Percentiles rank a stretch among this genome's conserved stretches.
Conservation (phyloP, 2,888 invertebrate species). For the Nymphalis c-album region DNA sequence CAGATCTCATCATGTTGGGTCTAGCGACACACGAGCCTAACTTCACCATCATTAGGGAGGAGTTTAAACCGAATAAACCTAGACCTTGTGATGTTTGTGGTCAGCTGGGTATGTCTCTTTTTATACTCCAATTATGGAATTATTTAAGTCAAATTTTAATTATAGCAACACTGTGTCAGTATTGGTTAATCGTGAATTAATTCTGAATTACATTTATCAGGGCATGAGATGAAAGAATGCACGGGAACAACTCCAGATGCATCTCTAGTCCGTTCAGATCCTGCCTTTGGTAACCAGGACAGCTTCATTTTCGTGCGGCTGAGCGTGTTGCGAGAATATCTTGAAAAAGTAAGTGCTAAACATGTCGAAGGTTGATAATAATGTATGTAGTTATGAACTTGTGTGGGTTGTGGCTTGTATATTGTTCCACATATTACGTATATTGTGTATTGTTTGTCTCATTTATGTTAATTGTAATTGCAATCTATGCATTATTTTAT, state of each 20-base stretch:
- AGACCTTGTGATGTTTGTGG: constrained; percentile 98
- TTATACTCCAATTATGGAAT: too few relatives aligned
- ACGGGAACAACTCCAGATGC: constrained; percentile 85
- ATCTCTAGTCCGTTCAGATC: constrained; percentile 81
- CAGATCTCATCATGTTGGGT: constrained; percentile 98
- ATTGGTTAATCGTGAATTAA: neutral
- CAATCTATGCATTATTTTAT: too few relatives aligned
- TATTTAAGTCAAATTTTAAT: too few relatives aligned
- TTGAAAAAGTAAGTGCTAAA: constrained; percentile 66
- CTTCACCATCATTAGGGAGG: constrained; percentile 99
- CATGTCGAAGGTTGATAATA: too few relatives aligned
- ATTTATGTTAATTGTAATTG: too few relatives aligned
- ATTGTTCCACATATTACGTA: too few relatives aligned
- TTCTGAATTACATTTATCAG: constrained; percentile 56
- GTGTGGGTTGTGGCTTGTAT: too few relatives aligned
- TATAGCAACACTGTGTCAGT: too few relatives aligned
- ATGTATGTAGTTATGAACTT: too few relatives aligned
- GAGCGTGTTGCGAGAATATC: constrained; percentile 95
- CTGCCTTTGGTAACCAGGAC: constrained; percentile 86
- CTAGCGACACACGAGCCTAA: constrained; percentile 99
- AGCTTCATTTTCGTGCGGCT: constrained; percentile 97
- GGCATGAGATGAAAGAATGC: constrained; percentile 97
- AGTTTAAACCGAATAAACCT: constrained; percentile 98
- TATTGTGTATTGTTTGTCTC: too few relatives aligned
- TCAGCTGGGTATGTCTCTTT: constrained; percentile 80